Base-by-base conservation (phyloP, 2,113 vertebrate genomes). In the Orycteropus afer region DNA sequence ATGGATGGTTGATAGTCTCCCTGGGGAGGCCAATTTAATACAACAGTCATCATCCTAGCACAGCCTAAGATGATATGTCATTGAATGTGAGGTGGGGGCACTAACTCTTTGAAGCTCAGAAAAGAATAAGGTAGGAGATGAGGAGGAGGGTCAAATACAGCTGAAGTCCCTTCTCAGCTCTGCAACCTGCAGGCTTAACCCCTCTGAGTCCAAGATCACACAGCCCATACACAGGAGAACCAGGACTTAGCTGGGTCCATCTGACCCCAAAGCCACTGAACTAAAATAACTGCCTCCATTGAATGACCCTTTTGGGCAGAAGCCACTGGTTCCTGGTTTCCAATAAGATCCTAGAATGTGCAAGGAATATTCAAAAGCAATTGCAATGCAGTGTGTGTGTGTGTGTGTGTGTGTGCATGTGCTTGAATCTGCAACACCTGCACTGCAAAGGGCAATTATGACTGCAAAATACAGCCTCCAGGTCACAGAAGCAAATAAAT, bases 341-440 rank as follows among this genome's bases (percentile, higher is more conserved):
- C 59, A 22, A 32, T 3, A 2, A 67, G 47, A 57, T 42, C 25
- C 10, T 12, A 6, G 18, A 45, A 82, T 73, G 67, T 25, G 49
- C 47, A 7, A 65, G 45, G 55, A 29, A 10, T 27, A 5, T 12
- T 5, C 40, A 87, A 27, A 59, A 59, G 51, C 8, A 5, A 9
- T 12, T n/a, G 32, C 61, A 25, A n/a, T 32, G 42, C 6, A 42
- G 59, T 2, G 59, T 69, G 23, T 15, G 5, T 27, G n/a, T n/a
- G n/a, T n/a, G n/a, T n/a, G n/a, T n/a, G n/a, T n/a, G n/a, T n/a
- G 59, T 2, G 59, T 69, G 23, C 11, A 3, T 27, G n/a, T 7
- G 5, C 3, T 0, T 0, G 25, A 42, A 9, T 49, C 77, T 51
- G 47, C 47, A 40, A 3, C 5, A 0, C 0, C 1, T 57, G 47